These are phyloP conservation scores for Calephelis virginiensis DNA, from an alignment of 1,140 invertebrate species.

Conservation along the genomic window DNA sequence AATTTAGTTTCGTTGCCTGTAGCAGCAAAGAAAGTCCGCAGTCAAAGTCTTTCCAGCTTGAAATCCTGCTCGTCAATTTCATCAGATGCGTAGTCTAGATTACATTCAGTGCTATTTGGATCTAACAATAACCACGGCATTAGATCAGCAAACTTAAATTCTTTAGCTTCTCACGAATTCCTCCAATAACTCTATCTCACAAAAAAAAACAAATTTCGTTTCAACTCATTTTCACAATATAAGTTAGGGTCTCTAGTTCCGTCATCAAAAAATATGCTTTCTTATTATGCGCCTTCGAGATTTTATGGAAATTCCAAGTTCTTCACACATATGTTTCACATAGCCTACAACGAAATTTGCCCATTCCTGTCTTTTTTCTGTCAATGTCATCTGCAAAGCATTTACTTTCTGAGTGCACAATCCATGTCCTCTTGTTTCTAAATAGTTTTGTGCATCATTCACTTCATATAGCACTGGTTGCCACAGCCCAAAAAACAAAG, in stretches of 20 bases:
- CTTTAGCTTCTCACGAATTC: conserved; percentile 15
- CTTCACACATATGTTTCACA: conserved; percentile 4
- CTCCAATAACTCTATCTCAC: conserved; percentile 20
- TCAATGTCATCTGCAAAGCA: conserved; percentile 1
- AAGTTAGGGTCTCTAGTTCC: conserved; percentile 18
- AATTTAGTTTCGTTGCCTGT: conserved; percentile 11
- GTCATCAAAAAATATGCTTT: conserved; percentile 13
- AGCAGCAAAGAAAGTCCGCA: conserved; percentile 2
- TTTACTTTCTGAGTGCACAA: conserved; percentile 7
- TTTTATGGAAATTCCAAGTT: conserved; percentile 2
- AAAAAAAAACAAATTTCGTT: conserved; percentile 22
- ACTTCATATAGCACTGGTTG: background rate
- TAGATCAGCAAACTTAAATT: conserved; percentile 19
- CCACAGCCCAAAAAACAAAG: conserved; percentile 9
- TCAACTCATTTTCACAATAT: conserved; percentile 19
- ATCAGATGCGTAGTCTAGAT: background rate
- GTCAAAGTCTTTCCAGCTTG: conserved; percentile 11
- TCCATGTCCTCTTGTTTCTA: conserved; percentile 3
- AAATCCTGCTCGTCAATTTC: conserved; percentile 8
- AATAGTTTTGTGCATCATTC: conserved; percentile 5
- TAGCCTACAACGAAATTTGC: background rate
- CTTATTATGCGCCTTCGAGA: background rate
- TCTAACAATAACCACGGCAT: conserved; percentile 21
- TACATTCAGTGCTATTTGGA: conserved; percentile 20
- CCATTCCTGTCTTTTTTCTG: conserved; percentile 7